phyloP scores from a whole-genome alignment of 2,797 vertebrate species.

The Arremon brunneinucha region DNA sequence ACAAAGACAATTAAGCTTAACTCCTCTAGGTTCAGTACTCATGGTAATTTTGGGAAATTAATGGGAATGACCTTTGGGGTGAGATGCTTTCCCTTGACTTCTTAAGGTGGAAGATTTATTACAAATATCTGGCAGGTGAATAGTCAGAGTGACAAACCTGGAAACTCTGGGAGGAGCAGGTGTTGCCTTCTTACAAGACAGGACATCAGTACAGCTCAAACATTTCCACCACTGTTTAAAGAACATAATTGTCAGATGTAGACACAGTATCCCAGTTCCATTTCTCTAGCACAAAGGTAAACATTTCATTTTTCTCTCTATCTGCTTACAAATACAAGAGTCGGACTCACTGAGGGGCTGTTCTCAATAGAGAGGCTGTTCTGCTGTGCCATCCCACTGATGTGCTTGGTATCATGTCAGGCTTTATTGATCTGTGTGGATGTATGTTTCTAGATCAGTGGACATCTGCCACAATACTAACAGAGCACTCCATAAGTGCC shows the following conservation, averaged over 20 bases:
- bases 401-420: not conserved
- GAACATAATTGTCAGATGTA: not conserved
- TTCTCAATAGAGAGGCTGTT: not conserved
- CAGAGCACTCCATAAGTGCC: not conserved
- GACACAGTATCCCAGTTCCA: not conserved
- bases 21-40: not conserved
- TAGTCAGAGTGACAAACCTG: not conserved
- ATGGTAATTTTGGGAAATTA: not conserved
- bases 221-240: not conserved
- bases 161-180: not conserved
- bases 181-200: not conserved
- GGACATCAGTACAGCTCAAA: not conserved
- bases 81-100: not conserved
- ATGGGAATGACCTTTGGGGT: not conserved
- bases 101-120: not conserved
- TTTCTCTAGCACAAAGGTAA: not conserved
- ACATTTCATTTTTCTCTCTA: not conserved
- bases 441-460: conserved; percentile 33
- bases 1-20: not conserved
- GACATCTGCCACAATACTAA: not conserved
- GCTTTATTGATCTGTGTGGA: conserved; percentile 5
- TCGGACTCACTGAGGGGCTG: not conserved
- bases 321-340: not conserved
- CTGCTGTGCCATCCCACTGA: not conserved
- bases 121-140: not conserved